These are phyloP conservation scores for Aphidius ervi DNA, from an alignment of 1,140 invertebrate genomes.

Conservation along the genomic window DNA sequence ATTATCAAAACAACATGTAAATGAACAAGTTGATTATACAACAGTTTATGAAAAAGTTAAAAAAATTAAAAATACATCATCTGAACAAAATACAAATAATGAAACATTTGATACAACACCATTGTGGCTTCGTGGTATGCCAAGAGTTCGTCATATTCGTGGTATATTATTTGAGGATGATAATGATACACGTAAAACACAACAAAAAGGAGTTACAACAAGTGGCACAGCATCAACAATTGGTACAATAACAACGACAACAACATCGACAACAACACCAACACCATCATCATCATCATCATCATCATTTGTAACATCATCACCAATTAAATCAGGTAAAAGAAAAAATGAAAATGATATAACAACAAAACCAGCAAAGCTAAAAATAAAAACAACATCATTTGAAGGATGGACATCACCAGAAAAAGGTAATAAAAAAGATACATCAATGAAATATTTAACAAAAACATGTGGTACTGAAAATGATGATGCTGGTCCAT, in stretches of 20 bases:
- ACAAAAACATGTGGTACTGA: constrained; percentile 15
- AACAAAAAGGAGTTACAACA: too few relatives aligned
- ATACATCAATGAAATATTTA: not conserved
- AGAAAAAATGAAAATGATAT: constrained; percentile 35
- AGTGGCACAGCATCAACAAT: too few relatives aligned
- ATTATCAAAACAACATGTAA: constrained; percentile 47
- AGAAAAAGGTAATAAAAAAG: constrained; percentile 16
- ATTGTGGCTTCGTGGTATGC: constrained; percentile 57
- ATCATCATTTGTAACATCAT: not conserved
- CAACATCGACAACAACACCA: too few relatives aligned
- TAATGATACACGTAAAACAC: not conserved
- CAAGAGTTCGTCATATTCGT: constrained; percentile 58
- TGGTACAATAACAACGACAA: too few relatives aligned
- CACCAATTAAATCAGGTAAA: constrained; percentile 31
- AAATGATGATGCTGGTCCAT: constrained; percentile 17
- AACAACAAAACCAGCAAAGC: constrained; percentile 32
- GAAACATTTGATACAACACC: constrained; percentile 58
- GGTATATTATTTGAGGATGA: constrained; percentile 56
- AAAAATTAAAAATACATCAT: constrained; percentile 32
- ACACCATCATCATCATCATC: too few relatives aligned
- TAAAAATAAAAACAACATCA: constrained; percentile 28
- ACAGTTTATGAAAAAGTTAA: constrained; percentile 44
- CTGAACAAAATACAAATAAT: constrained; percentile 32
- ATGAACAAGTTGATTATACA: constrained; percentile 36
- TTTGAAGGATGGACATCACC: constrained; percentile 22